phyloP scores from a whole-genome alignment of 1,140 invertebrate species.

The Pristionchus pacificus region DNA sequence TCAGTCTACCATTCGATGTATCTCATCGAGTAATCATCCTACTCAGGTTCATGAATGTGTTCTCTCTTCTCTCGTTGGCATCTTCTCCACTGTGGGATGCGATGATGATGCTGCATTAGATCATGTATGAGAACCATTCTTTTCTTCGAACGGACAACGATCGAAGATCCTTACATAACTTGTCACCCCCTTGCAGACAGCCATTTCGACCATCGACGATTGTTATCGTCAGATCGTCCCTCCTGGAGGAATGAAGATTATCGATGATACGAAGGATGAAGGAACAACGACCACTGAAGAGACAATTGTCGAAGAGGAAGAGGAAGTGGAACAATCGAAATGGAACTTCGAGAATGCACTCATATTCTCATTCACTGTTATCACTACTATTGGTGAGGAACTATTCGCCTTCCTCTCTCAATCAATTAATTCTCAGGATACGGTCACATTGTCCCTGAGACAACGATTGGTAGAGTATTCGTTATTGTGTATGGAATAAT shows the following conservation, averaged over 20 bases:
- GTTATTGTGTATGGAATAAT: constrained; percentile 47
- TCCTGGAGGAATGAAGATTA: constrained; percentile 1
- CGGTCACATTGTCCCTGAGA: constrained; percentile 63
- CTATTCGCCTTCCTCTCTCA: neutral
- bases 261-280: constrained; percentile 5
- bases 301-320: constrained; percentile 17
- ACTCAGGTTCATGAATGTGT: constrained; percentile 29
- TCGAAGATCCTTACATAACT: neutral
- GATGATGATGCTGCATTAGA: neutral
- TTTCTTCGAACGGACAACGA: neutral
- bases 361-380: constrained; percentile 37
- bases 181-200: neutral
- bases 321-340: constrained; percentile 16
- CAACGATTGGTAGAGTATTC: constrained; percentile 47
- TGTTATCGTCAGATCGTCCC: constrained; percentile 26
- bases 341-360: constrained; percentile 35
- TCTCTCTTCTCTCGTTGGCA: constrained; percentile 4
- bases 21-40: constrained; percentile 1
- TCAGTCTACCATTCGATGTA: neutral
- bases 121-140: neutral
- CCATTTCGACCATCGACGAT: constrained; percentile 24
- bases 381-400: constrained; percentile 35
- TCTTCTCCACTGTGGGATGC: constrained; percentile 21
- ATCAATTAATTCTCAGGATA: constrained; percentile 57
- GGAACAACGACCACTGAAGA: neutral